Percentiles rank a stretch among this genome's conserved stretches.
Evolutionary conservation across 2,113 vertebrate species (phyloP).

Genomic region (Oceanodroma tethys): DNA sequence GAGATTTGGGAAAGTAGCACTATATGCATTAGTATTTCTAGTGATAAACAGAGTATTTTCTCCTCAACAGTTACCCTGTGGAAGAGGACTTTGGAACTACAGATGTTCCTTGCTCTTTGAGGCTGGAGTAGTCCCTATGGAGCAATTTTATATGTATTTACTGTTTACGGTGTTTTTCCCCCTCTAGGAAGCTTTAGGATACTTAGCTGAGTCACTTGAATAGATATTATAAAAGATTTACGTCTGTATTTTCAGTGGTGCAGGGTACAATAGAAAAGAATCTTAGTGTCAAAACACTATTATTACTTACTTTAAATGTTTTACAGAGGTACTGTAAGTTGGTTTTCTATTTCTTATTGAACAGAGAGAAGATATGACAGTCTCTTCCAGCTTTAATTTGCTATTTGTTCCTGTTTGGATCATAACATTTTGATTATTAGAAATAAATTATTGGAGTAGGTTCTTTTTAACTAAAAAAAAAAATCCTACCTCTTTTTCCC

Average conservation of each 20-base stretch:
- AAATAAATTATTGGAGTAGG: neutral
- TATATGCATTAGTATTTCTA: neutral
- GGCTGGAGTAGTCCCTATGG: neutral
- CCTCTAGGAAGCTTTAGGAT: neutral
- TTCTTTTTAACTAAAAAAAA: neutral
- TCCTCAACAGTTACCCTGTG: neutral
- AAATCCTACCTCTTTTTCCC: accelerated
- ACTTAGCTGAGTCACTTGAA: neutral
- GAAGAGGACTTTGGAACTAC: neutral
- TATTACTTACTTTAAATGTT: neutral
- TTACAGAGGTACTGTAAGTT: neutral
- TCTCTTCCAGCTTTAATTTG: neutral
- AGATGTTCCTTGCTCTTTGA: neutral
- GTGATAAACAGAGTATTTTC: neutral
- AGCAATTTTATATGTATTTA: neutral
- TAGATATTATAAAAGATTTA: neutral
- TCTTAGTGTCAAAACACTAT: neutral
- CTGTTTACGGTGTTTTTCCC: neutral
- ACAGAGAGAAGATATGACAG: neutral
- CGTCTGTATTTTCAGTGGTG: neutral
- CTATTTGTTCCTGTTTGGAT: neutral
- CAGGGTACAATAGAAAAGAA: neutral
- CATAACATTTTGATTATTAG: neutral
- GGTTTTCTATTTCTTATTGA: neutral
- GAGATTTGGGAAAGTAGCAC: neutral